These are phyloP conservation scores for Solea senegalensis DNA, from an alignment of 2,113 vertebrate species.

Conservation along the genomic window DNA sequence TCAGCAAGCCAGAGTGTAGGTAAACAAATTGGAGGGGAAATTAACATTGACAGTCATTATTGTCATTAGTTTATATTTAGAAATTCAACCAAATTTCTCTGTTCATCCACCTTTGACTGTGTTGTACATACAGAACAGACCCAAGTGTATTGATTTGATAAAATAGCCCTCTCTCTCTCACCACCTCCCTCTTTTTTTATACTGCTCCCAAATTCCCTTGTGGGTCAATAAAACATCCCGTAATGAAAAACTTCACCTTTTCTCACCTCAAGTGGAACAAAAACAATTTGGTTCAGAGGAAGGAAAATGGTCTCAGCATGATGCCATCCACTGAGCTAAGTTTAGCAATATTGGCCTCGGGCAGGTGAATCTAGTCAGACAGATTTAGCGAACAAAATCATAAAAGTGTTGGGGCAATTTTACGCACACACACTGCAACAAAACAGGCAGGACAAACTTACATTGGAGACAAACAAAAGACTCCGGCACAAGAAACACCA, in stretches of 20 bases:
- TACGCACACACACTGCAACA: not conserved
- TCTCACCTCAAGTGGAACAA: slow-evolving; percentile 38
- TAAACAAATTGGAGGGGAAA: no score
- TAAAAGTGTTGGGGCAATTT: slow-evolving; percentile 38
- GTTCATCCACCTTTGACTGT: no score
- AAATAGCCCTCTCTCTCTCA: slow-evolving; percentile 26
- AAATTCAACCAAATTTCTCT: no score
- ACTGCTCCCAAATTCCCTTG: slow-evolving; percentile 33
- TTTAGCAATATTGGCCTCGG: slow-evolving; percentile 33
- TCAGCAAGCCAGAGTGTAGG: no score
- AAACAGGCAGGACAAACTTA: slow-evolving; percentile 1
- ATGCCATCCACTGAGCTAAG: slow-evolving; percentile 48
- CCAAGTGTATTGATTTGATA: slow-evolving; percentile 44
- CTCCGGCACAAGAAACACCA: not conserved
- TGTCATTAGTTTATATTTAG: no score
- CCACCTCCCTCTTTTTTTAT: slow-evolving; percentile 32
- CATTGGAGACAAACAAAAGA: slow-evolving; percentile 4
- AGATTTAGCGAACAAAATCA: slow-evolving; percentile 44
- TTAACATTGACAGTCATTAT: no score
- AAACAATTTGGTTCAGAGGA: slow-evolving; percentile 58
- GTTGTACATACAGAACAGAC: not conserved
- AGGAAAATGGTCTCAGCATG: slow-evolving; percentile 32
- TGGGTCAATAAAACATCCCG: slow-evolving; percentile 57
- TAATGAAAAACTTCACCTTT: slow-evolving; percentile 63
- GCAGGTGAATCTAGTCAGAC: slow-evolving; percentile 48